Evolutionary conservation across 2,888 invertebrate genomes (phyloP), one percentile per base, ranked within the genome.

Genomic region (Marasmarcha lunaedactyla): DNA sequence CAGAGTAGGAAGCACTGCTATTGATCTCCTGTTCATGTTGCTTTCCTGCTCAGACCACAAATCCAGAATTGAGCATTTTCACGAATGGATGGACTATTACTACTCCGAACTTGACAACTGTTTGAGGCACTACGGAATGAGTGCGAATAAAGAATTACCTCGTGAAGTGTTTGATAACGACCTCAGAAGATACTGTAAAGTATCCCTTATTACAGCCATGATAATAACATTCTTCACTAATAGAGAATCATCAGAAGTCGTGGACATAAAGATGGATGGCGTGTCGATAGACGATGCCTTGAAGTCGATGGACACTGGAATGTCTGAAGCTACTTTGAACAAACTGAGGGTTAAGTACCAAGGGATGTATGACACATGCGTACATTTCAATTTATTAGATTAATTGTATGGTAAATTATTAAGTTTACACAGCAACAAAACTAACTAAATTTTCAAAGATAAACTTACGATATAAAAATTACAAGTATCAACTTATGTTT

Each of bases 21-120:
- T 40, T 3, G 68, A 68, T 14, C 14, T 69, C 0, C 46, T 59
- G 2, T 63, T 57, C 46, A 44, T 62, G 45, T 42, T 67, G 10
- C 62, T 65, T 39, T 62, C 54, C 42, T 59, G 64, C 35, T 62
- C 62, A 0, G 51, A 62, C 33, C 48, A 68, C n/a, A 48, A 51
- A 11, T 51, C 51, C 0, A 54, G 65, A 15, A 14, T 36, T 0
- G 40, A 53, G 11, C 38, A 58, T 15, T 66, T 46, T 15, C 37
- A 55, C 1, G 55, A 56, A 5, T 63, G 62, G 58, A 41, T 63
- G 1, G 53, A 61, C 33, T 50, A 51, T 15, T 63, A 63, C 26
- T 48, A 63, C 33, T 11, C 36, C 2, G 48, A 51, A 33, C 40
- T 63, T 11, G 55, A 54, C 1, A 50, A 55, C 1, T 43, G 45